phyloP scores from a whole-genome alignment of 2,113 vertebrate species.

The Pterophyllum scalare region DNA sequence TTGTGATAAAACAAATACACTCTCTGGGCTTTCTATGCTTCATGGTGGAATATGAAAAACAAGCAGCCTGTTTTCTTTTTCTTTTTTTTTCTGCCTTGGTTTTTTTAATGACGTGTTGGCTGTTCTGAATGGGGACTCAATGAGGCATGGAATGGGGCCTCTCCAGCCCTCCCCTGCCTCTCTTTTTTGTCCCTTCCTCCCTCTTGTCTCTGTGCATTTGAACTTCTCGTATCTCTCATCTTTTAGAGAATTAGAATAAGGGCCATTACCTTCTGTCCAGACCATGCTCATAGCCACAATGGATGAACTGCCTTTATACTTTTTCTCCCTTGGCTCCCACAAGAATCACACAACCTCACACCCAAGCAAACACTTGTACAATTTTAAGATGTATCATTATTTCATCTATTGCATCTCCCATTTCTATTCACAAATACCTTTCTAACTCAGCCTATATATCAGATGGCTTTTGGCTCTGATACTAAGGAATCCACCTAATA shows the following conservation, averaged over 20 bases:
- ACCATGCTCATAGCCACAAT: constrained; percentile 38
- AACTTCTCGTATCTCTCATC: constrained; percentile 53
- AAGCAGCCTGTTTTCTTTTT: constrained; percentile 15
- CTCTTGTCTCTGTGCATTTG: constrained; percentile 34
- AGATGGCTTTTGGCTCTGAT: constrained; percentile 3
- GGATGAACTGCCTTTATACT: constrained; percentile 22
- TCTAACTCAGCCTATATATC: neutral
- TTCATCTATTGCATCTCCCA: neutral
- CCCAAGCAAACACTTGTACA: neutral
- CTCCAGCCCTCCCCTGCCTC: constrained; percentile 40
- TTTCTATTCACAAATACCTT: neutral
- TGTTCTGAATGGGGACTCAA: constrained; percentile 64
- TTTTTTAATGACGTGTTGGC: constrained; percentile 70
- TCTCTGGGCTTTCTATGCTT: constrained; percentile 5
- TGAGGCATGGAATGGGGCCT: constrained; percentile 71
- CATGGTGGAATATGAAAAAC: constrained; percentile 62
- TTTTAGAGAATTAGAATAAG: constrained; percentile 64
- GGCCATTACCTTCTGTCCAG: constrained; percentile 60
- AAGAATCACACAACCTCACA: neutral
- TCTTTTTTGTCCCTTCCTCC: constrained; percentile 33
- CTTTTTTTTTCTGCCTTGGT: constrained; percentile 29
- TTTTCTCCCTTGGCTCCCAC: constrained; percentile 24
- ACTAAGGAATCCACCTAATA: neutral
- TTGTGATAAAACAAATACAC: constrained; percentile 58
- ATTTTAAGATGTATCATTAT: neutral